A percentile compares a stretch with the other conserved stretches of the same genome.
Conservation (phyloP, 2,113 vertebrate species). For the Dermatemys mawii region DNA sequence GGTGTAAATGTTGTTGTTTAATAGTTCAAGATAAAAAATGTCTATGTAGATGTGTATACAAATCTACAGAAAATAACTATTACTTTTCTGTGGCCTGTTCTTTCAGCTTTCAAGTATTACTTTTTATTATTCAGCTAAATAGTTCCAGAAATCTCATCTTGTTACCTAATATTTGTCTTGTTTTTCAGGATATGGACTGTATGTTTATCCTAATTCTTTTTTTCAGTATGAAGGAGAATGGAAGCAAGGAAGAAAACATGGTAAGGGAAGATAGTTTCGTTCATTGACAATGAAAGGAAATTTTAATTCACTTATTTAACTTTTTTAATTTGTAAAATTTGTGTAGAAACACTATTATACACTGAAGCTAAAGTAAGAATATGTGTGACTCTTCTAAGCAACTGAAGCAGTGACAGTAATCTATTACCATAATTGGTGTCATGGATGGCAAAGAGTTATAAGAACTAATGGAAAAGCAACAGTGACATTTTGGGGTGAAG, state of each 20-base stretch:
- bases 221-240: slow-evolving; percentile 80
- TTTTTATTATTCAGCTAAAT: not conserved
- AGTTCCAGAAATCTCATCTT: not conserved
- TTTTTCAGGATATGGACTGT: slow-evolving; percentile 72
- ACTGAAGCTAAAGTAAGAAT: not conserved
- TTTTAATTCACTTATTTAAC: not conserved
- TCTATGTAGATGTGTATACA: not conserved
- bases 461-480: not conserved
- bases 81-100: accelerated
- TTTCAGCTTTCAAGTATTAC: accelerated
- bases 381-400: not conserved
- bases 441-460: not conserved
- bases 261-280: slow-evolving; percentile 35
- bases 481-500: not conserved
- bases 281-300: not conserved
- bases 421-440: not conserved
- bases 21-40: accelerated
- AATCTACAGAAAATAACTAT: not conserved
- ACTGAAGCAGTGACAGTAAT: not conserved
- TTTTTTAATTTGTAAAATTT: not conserved
- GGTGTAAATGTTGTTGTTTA: accelerated
- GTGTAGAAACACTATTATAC: not conserved
- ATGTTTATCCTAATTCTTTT: slow-evolving; percentile 74
- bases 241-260: slow-evolving; percentile 73
- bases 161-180: accelerated